Evolutionary conservation across 2,113 vertebrate species (phyloP), one percentile per base, ranked within the genome.

Genomic region (Pycnonotus jocosus): DNA sequence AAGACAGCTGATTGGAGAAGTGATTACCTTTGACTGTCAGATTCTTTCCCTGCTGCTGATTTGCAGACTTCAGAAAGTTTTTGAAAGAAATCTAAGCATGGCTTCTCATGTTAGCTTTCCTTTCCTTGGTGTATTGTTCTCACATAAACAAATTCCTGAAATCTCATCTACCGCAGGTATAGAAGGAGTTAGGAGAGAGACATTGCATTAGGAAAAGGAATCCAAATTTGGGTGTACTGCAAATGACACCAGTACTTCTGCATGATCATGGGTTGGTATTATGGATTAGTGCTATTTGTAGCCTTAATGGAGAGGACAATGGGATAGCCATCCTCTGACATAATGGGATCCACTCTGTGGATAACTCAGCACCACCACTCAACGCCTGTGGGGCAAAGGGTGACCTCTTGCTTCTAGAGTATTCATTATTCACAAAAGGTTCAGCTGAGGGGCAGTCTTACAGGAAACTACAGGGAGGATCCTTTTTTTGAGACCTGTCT

Each of bases 1-100:
- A 94, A 88, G 66, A 62, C 18, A 72, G 35, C 51, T 95, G 87
- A 94, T 56, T 87, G 73, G 82, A 85, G 70, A 94, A 92, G 22
- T 92, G 53, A 92, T 95, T 94, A 51, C 53, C 53, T 94, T 81
- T 92, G 57, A 84, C 86, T 91, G n/a, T 80, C 58, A 87, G 28
- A 84, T 88, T 93, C 27, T 93, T 87, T 86, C 40, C 30, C 40
- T 71, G 11, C 66, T 85, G 65, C 50, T 78, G 66, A 94, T 90
- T 92, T 85, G 47, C 37, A 89, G 62, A 71, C 44, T 85, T 84
- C 37, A 68, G 76, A 85, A 95, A 85, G 72, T 35, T 68, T 64
- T 68, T 77, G 54, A 66, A 94, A 82, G n/a, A 96, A 86, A 89
- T 77, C n/a, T 69, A 90, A 81, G 11, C 72, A 66, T 27, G 31